These are phyloP conservation scores for Candoia aspera DNA, from an alignment of 2,113 vertebrate genomes.

Conservation along the genomic window DNA sequence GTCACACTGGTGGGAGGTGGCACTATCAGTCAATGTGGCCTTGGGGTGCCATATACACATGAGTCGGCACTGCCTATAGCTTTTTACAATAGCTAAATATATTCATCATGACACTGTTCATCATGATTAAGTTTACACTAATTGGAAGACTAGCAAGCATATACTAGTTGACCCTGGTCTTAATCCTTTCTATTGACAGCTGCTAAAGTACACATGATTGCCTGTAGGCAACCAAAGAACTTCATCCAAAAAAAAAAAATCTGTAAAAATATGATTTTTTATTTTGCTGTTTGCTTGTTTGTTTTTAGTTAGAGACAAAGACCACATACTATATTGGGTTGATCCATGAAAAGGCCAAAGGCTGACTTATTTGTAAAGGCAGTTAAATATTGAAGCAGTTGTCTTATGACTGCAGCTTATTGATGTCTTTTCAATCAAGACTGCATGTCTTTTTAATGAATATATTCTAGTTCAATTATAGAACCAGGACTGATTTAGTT, in stretches of 20 bases:
- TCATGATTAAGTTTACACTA: not conserved
- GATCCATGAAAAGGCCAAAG: not conserved
- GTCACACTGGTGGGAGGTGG: not conserved
- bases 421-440: not conserved
- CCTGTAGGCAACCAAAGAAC: not conserved
- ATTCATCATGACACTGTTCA: not conserved
- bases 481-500: not conserved
- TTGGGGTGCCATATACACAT: not conserved
- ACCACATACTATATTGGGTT: not conserved
- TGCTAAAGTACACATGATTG: not conserved
- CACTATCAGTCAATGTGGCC: not conserved
- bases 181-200: not conserved
- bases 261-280: not conserved
- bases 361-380: not conserved
- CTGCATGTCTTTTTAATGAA: constrained; percentile 1
- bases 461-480: not conserved
- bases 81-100: not conserved
- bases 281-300: not conserved
- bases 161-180: not conserved
- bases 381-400: not conserved
- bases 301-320: not conserved
- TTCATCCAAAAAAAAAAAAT: not conserved
- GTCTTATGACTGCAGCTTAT: not conserved
- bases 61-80: not conserved
- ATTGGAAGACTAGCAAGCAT: not conserved